Evolutionary conservation across 2,113 vertebrate species (phyloP).

Genomic region (Pyrgilauda ruficollis): DNA sequence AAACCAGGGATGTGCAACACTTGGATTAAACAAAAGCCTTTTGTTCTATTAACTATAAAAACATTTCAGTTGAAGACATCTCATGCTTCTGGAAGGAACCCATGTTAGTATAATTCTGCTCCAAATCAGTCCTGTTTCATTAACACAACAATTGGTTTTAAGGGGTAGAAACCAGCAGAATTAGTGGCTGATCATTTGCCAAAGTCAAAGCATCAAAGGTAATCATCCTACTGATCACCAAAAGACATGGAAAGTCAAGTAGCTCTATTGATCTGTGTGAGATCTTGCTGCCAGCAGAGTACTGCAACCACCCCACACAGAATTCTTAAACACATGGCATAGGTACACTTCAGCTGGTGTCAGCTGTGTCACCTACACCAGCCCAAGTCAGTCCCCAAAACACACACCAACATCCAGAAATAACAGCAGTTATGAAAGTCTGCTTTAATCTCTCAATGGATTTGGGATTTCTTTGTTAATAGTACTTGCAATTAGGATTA

Average conservation of each 20-base stretch:
- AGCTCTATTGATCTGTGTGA: neutral
- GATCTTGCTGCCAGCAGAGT: neutral
- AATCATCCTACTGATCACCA: neutral
- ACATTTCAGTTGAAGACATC: neutral
- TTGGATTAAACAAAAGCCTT: neutral
- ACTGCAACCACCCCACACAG: neutral
- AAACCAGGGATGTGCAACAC: neutral
- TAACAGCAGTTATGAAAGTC: neutral
- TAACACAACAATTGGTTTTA: neutral
- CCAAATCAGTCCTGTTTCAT: neutral
- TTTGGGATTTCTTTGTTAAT: neutral
- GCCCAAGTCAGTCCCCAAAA: neutral
- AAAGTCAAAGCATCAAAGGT: neutral
- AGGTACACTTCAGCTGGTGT: neutral
- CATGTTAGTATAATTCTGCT: neutral
- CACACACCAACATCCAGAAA: neutral
- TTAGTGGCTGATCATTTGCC: neutral
- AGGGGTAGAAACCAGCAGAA: neutral
- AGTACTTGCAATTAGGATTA: neutral
- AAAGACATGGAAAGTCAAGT: neutral
- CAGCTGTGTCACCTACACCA: neutral
- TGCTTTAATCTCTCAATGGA: neutral
- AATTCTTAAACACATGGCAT: neutral
- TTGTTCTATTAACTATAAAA: neutral
- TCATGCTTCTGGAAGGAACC: neutral